Conservation (phyloP, 2,113 vertebrate species). For the Trogon melanurus region DNA sequence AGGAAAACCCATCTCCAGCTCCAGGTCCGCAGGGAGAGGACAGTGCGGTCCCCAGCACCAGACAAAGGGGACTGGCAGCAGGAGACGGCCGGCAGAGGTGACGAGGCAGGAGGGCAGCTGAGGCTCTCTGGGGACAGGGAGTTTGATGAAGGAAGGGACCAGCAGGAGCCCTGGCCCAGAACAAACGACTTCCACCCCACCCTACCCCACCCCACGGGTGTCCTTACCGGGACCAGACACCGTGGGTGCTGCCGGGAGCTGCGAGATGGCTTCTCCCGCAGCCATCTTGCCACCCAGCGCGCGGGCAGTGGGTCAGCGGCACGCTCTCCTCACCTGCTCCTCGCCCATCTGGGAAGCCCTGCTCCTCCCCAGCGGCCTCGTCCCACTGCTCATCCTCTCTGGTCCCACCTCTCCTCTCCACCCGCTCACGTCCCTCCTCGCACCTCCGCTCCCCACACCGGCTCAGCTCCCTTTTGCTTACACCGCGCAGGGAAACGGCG, state of each 20-base stretch:
- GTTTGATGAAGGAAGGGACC: background rate
- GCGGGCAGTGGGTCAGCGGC: rapidly evolving
- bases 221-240: background rate
- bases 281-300: background rate
- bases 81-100: background rate
- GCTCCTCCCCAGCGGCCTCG: background rate
- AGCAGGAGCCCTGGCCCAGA: background rate
- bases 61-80: background rate
- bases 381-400: background rate
- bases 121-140: rapidly evolving
- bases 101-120: background rate
- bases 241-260: background rate
- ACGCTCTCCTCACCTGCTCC: rapidly evolving
- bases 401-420: background rate
- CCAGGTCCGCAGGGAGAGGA: background rate
- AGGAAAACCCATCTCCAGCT: slow-evolving; percentile 3
- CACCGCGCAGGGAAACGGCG: rapidly evolving
- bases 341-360: background rate
- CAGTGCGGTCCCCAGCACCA: background rate
- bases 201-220: background rate
- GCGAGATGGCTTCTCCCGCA: rapidly evolving
- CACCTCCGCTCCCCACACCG: background rate
- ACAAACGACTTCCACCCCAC: background rate
- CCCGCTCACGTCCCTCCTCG: background rate
- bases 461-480: background rate